phyloP scores from a whole-genome alignment of 2,888 invertebrate genomes.

The Stenchaetothrips biformis region DNA sequence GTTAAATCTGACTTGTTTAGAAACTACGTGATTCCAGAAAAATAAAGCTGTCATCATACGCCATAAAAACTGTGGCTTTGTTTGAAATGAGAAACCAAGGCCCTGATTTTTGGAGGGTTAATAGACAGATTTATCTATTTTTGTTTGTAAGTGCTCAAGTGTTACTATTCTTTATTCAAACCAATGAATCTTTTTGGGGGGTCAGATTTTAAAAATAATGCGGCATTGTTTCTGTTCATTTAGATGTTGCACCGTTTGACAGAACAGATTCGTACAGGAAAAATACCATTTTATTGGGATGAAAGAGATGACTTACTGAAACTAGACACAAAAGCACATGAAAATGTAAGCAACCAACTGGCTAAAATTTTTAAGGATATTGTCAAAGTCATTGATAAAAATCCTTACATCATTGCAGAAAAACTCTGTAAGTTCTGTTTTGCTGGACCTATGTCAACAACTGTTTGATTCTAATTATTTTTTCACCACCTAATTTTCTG shows the following conservation, averaged over 20 bases:
- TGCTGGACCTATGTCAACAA: background rate
- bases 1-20: background rate
- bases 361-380: background rate
- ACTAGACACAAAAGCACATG: background rate
- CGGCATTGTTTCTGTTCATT: background rate
- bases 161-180: background rate
- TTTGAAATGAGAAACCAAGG: constrained; percentile 33
- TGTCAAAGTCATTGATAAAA: background rate
- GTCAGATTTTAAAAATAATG: background rate
- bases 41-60: background rate
- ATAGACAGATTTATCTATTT: constrained; percentile 41
- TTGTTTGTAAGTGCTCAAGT: constrained; percentile 40
- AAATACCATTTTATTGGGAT: constrained; percentile 11
- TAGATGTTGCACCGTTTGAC: background rate
- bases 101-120: constrained; percentile 39
- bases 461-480: background rate
- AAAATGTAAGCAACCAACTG: background rate
- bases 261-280: background rate
- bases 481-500: background rate
- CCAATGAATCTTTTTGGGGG: background rate
- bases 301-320: background rate
- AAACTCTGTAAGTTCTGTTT: background rate
- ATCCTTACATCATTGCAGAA: constrained; percentile 3
- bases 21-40: background rate
- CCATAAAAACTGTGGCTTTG: background rate